Conservation (phyloP, 2,797 vertebrate genomes). For the Phoeniculus purpureus region DNA sequence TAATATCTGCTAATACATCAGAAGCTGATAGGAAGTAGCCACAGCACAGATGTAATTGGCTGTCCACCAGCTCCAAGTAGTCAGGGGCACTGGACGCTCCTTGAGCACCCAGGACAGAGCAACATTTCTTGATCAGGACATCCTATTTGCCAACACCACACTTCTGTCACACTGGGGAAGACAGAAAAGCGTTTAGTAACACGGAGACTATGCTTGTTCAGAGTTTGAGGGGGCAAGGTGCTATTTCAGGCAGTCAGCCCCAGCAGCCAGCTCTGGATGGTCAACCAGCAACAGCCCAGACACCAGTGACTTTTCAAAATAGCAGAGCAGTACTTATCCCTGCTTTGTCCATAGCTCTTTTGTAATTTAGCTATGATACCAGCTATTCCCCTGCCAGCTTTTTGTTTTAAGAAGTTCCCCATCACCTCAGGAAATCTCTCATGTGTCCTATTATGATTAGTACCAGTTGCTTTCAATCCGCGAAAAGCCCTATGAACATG, state of each 20-base stretch:
- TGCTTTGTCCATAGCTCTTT: not conserved
- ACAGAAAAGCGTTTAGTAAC: not conserved
- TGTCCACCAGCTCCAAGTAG: not conserved
- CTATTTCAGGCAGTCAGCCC: not conserved
- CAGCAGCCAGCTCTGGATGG: not conserved
- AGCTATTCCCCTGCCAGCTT: not conserved
- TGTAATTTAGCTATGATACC: not conserved
- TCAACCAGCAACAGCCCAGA: not conserved
- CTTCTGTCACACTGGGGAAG: not conserved
- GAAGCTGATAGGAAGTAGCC: not conserved
- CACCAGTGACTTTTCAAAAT: not conserved
- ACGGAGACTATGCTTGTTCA: not conserved
- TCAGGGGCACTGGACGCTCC: not conserved
- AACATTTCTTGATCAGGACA: not conserved
- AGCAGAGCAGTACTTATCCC: not conserved
- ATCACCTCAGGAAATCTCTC: slow-evolving; percentile 33
- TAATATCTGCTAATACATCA: not conserved
- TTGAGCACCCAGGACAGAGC: not conserved
- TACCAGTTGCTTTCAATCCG: not conserved
- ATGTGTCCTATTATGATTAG: slow-evolving; percentile 4
- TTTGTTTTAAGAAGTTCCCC: slow-evolving; percentile 4
- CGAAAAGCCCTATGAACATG: slow-evolving; percentile 27
- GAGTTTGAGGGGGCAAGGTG: not conserved
- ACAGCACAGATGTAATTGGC: not conserved
- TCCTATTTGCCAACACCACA: not conserved